phyloP scores from a whole-genome alignment of 2,888 invertebrate species.

The Merodon equestris region DNA sequence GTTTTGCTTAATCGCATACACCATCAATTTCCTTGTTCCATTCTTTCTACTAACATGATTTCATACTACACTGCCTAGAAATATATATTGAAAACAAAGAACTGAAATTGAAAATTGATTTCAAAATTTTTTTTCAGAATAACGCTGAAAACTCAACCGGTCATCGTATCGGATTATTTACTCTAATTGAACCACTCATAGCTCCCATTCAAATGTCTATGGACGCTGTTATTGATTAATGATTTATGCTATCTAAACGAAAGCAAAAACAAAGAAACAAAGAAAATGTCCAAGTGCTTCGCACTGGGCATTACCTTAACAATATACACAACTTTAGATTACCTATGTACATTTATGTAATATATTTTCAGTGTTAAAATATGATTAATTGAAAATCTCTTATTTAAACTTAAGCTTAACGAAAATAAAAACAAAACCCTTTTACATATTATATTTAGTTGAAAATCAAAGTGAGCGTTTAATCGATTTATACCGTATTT shows the following conservation, averaged over 20 bases:
- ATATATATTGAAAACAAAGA: conserved; percentile 5
- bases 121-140: conserved; percentile 70
- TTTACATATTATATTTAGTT: too few species aligned
- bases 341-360: too few species aligned
- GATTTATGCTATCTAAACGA: conserved; percentile 18
- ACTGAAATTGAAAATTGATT: conserved; percentile 53
- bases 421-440: neutral
- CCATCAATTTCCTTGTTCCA: conserved; percentile 31
- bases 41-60: conserved; percentile 45
- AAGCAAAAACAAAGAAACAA: too few species aligned
- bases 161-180: conserved; percentile 72
- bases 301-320: too few species aligned
- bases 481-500: too few species aligned
- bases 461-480: too few species aligned
- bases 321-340: too few species aligned
- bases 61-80: conserved; percentile 54
- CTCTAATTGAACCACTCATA: conserved; percentile 72
- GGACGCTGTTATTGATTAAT: conserved; percentile 63
- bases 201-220: conserved; percentile 70
- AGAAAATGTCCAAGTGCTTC: too few species aligned
- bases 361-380: too few species aligned
- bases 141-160: conserved; percentile 60
- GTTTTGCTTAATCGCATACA: conserved; percentile 44
- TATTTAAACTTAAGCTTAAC: too few species aligned
- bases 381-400: too few species aligned